Percentiles rank a stretch among this genome's conserved stretches.
Evolutionary conservation across 2,797 vertebrate species (phyloP).

Genomic region (Alosa sapidissima): DNA sequence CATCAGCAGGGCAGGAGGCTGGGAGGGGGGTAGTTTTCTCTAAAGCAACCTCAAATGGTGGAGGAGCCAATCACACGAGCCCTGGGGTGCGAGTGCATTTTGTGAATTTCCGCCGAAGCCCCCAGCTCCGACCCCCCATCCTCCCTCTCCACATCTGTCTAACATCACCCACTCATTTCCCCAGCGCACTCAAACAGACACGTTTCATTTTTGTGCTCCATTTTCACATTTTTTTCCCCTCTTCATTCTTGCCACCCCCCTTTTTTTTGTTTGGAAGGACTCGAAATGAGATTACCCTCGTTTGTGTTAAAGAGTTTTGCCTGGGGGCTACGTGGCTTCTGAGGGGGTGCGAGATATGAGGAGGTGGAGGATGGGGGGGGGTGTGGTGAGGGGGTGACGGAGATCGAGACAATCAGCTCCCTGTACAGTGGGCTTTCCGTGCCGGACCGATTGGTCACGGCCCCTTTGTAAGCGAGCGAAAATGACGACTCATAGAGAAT

Average conservation of each 20-base stretch:
- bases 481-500: constrained; percentile 51
- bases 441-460: constrained; percentile 57
- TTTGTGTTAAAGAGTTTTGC: constrained; percentile 60
- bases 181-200: constrained; percentile 14
- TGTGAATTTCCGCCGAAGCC: not conserved
- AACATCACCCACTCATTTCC: not conserved
- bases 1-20: no score
- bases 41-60: not conserved
- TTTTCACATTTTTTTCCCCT: not conserved
- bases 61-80: not conserved
- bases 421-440: constrained; percentile 51
- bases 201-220: constrained; percentile 22
- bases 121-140: not conserved
- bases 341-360: constrained; percentile 43
- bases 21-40: not conserved
- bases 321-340: constrained; percentile 48
- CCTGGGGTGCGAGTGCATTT: not conserved
- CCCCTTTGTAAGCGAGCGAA: constrained; percentile 48
- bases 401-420: constrained; percentile 45
- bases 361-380: constrained; percentile 39
- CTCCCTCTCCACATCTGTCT: not conserved
- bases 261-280: constrained; percentile 48
- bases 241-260: constrained; percentile 5
- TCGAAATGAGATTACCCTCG: constrained; percentile 64
- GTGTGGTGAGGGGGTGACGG: not conserved